phyloP scores from a whole-genome alignment of 2,113 vertebrate genomes.

The Riparia riparia region DNA sequence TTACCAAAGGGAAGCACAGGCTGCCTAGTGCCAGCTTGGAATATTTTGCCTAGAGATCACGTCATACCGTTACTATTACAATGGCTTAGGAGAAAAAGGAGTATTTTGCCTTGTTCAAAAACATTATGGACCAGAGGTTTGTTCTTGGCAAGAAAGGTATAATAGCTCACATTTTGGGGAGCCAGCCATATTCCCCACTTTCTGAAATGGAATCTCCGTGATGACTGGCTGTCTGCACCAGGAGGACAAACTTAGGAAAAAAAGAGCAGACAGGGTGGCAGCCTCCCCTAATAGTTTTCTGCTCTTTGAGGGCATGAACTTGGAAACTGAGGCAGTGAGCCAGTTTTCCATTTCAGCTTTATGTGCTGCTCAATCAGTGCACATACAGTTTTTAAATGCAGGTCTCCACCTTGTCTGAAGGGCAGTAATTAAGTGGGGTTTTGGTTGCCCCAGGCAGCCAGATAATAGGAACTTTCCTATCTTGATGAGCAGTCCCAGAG shows the following conservation, averaged over 20 bases:
- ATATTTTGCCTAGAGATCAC: neutral
- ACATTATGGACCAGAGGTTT: neutral
- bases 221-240: neutral
- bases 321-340: slow-evolving; percentile 28
- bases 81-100: neutral
- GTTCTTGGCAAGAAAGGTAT: neutral
- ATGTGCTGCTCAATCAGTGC: neutral
- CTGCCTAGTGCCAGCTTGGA: neutral
- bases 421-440: slow-evolving; percentile 57
- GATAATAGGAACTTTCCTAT: slow-evolving; percentile 63
- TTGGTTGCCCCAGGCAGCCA: slow-evolving; percentile 61
- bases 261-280: neutral
- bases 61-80: neutral
- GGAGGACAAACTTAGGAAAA: neutral
- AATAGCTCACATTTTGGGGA: neutral
- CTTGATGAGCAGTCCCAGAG: slow-evolving; percentile 53
- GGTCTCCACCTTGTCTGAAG: slow-evolving; percentile 65
- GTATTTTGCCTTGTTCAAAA: neutral
- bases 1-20: neutral
- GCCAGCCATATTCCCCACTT: neutral
- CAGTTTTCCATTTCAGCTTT: slow-evolving; percentile 53
- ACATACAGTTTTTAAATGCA: slow-evolving; percentile 35
- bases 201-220: neutral
- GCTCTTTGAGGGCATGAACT: slow-evolving; percentile 11
- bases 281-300: neutral